Evolutionary conservation across 2,797 vertebrate species (phyloP), one percentile per base, ranked within the genome.

Genomic region (Leptatherina wallacei): DNA sequence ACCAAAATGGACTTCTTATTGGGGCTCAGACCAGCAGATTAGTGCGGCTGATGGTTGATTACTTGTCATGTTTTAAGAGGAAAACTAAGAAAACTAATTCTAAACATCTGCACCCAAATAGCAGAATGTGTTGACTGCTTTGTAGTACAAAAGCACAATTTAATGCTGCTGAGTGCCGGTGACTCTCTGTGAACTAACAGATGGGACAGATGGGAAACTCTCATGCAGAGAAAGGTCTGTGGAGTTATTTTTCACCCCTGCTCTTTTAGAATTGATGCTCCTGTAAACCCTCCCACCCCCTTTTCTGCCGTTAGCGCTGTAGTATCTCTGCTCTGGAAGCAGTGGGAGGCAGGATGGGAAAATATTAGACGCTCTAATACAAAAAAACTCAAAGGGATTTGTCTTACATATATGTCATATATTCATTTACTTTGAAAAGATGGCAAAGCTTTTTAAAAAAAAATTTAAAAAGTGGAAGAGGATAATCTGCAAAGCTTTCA

Each of bases 131-230:
- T 62, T 72, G 71, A 67, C 65, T 65, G 63, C 66, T 81, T 78
- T 65, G 57, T 36, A 20, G 51, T 36, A 81, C 69, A 74, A 75
- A 79, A 69, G 67, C 71, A 65, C 79, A 78, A 86, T 88, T 86
- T 85, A 88, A 73, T 85, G 82, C 69, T 56, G 69, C 71, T 66
- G 80, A 73, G 80, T 67, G 69, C 74, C 44, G 32, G 75, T 63
- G 78, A 76, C 75, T 84, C 75, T 84, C 67, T 73, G 61, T 76
- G 65, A 80, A 73, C 83, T 85, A 77, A 86, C 85, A 85, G 81
- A 90, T 81, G 84, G 89, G 78, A 86, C 85, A 85, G 81, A 90
- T 81, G 84, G 89, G 75, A 86, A 85, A 84, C 73, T 85, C 69
- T 85, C 71, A 33, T 81, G 84, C 72, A 80, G 73, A 76, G 78